Evolutionary conservation across 2,113 vertebrate species (phyloP).

Genomic region (Saimiri boliviensis): DNA sequence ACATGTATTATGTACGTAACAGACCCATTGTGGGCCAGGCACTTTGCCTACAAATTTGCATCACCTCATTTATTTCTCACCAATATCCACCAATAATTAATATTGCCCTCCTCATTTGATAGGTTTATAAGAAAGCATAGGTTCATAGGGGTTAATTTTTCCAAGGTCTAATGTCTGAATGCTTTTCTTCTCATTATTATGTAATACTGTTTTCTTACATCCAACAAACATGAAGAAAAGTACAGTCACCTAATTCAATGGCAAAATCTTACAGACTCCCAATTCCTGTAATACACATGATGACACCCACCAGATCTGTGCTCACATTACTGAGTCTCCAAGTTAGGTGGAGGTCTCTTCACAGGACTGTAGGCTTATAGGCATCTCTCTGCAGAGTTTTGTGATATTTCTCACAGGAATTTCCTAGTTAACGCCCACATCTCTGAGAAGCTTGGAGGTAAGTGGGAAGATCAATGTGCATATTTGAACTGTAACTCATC

Average conservation of each 20-base stretch:
- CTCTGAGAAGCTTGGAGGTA: background rate
- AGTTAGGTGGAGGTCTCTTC: background rate
- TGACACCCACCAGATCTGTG: background rate
- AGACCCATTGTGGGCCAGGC: background rate
- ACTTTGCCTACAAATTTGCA: background rate
- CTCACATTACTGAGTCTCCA: background rate
- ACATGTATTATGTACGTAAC: background rate
- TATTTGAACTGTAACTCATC: background rate
- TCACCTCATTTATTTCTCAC: conserved; percentile 7
- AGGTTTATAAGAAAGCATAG: background rate
- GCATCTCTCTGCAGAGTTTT: background rate
- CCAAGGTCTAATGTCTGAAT: background rate
- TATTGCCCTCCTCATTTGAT: background rate
- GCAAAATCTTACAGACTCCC: background rate
- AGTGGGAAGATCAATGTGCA: background rate
- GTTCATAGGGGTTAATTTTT: background rate
- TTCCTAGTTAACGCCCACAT: background rate
- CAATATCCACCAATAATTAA: background rate
- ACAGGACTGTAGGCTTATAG: rapidly evolving
- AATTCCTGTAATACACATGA: background rate
- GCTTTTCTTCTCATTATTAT: background rate
- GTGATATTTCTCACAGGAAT: background rate
- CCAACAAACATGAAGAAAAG: background rate
- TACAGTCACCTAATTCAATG: background rate
- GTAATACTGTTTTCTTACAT: background rate